Evolutionary conservation across 2,797 vertebrate species (phyloP), one percentile per base, ranked within the genome.

Genomic region (Micrastur ruficollis): DNA sequence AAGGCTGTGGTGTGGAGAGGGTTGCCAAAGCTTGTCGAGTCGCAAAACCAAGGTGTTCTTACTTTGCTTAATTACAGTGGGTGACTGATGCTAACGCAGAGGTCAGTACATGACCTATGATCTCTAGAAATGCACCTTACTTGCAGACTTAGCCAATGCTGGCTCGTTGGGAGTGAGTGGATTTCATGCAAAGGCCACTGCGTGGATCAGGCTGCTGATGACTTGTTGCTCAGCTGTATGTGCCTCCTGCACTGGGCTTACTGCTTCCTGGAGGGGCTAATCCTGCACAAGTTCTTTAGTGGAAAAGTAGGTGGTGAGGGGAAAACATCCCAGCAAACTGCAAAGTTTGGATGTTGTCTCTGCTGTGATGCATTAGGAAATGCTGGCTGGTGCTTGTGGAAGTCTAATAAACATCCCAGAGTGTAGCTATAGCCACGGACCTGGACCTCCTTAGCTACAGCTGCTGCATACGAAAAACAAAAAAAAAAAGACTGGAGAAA

Each of bases 161-260:
- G 63, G 23, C 46, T 75, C 0, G 0, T 31, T 81, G 58, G 53
- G 53, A 88, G 50, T 0, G 9, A 26, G 21, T 22, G 61, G n/a
- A 42, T 3, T 86, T 81, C 0, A 0, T 49, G 29, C 20, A n/a
- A 70, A 73, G 36, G 29, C 27, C 16, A 7, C 18, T 0, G 0
- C 0, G 0, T 5, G 21, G 20, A 18, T 86, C 46, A 6, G 42
- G 5, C 26, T 72, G 82, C 38, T 44, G 56, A 2, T 22, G 52
- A 5, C 29, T 31, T 34, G 4, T 9, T 90, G 81, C 40, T 78
- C 23, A 42, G 58, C 70, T 61, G 15, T 40, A 9, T 0, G 0
- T 70, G 26, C 31, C 66, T 52, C 34, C 49, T 44, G 36, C 0
- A 1, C n/a, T 38, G 61, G 55, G 17, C 12, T 71, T 22, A 0